phyloP scores from a whole-genome alignment of 2,113 vertebrate genomes.

The Oceanites oceanicus region DNA sequence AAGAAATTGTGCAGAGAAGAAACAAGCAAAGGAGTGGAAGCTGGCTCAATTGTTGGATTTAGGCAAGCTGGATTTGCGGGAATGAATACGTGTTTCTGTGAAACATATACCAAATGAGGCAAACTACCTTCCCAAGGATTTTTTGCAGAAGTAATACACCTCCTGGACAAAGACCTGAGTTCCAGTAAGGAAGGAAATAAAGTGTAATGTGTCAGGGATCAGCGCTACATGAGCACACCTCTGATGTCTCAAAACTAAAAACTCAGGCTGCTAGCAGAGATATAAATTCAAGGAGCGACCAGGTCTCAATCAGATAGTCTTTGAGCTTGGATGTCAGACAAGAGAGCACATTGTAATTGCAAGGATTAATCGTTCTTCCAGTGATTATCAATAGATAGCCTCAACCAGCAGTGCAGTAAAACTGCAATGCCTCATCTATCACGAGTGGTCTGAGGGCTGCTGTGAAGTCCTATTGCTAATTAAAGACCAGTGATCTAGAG shows the following conservation, averaged over 20 bases:
- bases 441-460: neutral
- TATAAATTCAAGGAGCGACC: neutral
- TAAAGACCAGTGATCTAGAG: slow-evolving; percentile 17
- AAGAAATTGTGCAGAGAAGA: slow-evolving; percentile 16
- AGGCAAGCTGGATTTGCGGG: neutral
- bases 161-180: neutral
- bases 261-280: neutral
- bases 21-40: slow-evolving; percentile 3
- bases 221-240: neutral
- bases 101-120: slow-evolving; percentile 6
- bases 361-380: slow-evolving; percentile 32
- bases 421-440: slow-evolving; percentile 13
- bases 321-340: slow-evolving; percentile 19
- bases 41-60: neutral
- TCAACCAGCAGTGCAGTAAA: slow-evolving; percentile 11
- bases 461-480: neutral
- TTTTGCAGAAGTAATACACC: neutral
- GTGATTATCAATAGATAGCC: neutral
- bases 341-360: slow-evolving; percentile 2
- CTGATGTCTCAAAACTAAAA: neutral
- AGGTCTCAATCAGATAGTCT: neutral
- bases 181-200: neutral
- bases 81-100: neutral
- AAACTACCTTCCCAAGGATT: neutral
- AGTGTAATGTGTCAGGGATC: neutral